Base-by-base conservation (phyloP, 2,888 invertebrate genomes). In the Tenthredo distinguenda region DNA sequence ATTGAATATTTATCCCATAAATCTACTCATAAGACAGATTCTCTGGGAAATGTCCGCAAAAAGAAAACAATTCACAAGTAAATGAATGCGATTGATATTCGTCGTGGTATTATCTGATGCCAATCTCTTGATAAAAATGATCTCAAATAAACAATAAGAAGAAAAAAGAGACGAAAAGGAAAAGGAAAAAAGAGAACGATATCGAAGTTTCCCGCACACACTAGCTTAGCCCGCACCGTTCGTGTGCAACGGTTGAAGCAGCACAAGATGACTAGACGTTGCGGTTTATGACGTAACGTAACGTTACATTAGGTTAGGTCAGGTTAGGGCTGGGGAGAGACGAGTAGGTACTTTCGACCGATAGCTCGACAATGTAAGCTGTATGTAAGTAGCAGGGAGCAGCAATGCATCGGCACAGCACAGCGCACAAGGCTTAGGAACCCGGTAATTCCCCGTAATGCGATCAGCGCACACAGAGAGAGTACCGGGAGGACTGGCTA, bases 381-480 rank as follows among this genome's bases (percentile, higher is more conserved):
- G 50, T 40, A 74, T 87, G 79, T 83, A 85, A 85, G 86, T 85
- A 55, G 55, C 55, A 83, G 77, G 62, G 15, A 86, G 82, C 43
- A 65, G 31, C 84, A 68, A 50, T 86, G 68, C 81, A 55, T 86
- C 81, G 89, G 87, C 82, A 34, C 85, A 87, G 87, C 87, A 89
- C 62, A 62, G 62, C 58, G 87, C 87, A 89, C 91, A 90, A 90
- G 90, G 92, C 92, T 93, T 92, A 92, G 90, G 90, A 90, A 91
- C 91, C 89, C 91, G 50, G 84, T 93, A 93, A 93, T 93, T 87
- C 93, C 90, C 86, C 91, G 92, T 93, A 93, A 93, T 93, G 91
- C 92, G 93, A 93, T 93, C 93, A 93, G 90, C 50, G 83, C 34
- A n/a, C n/a, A 68, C 83, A 77, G 34, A 34, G 40, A 58, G 58